Percentiles rank a stretch among this genome's conserved stretches.
Conservation (phyloP, 2,113 vertebrate species). For the Tupaia chinensis region DNA sequence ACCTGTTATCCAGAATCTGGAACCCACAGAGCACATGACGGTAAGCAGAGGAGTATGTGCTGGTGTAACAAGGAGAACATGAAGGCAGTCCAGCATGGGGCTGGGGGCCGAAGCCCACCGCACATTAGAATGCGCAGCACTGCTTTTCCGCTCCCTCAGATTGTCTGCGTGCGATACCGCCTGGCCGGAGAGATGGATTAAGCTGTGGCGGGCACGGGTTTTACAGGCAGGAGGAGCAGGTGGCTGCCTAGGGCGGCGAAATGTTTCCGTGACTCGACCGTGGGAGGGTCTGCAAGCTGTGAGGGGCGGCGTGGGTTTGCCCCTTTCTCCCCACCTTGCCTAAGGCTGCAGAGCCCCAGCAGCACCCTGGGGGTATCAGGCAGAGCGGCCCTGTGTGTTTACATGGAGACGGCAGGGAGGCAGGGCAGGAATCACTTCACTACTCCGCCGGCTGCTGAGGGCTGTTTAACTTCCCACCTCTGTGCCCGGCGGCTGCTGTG, state of each 20-base stretch:
- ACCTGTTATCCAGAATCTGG: background rate
- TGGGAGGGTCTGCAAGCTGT: constrained; percentile 51
- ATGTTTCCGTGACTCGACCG: constrained; percentile 54
- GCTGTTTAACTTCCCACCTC: background rate
- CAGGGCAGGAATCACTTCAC: background rate
- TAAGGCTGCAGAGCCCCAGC: constrained; percentile 47
- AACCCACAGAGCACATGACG: background rate
- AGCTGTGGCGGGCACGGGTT: background rate
- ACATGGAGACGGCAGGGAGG: background rate
- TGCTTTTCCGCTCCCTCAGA: background rate
- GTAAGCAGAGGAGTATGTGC: background rate
- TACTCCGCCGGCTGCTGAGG: background rate
- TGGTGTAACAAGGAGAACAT: background rate
- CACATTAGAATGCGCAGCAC: background rate
- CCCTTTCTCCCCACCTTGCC: constrained; percentile 54
- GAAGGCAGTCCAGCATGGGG: background rate
- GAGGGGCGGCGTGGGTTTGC: background rate
- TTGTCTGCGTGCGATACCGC: background rate
- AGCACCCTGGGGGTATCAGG: constrained; percentile 23
- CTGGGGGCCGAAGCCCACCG: accelerated
- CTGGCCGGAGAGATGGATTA: constrained; percentile 18
- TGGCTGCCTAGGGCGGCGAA: constrained; percentile 70
- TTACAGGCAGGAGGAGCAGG: constrained; percentile 47
- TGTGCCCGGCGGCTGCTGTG: accelerated
- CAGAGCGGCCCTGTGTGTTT: constrained; percentile 57